A percentile compares a stretch with the other conserved stretches of the same genome.
phyloP scores from a whole-genome alignment of 2,113 vertebrate genomes.

The Urocolius indicus region DNA sequence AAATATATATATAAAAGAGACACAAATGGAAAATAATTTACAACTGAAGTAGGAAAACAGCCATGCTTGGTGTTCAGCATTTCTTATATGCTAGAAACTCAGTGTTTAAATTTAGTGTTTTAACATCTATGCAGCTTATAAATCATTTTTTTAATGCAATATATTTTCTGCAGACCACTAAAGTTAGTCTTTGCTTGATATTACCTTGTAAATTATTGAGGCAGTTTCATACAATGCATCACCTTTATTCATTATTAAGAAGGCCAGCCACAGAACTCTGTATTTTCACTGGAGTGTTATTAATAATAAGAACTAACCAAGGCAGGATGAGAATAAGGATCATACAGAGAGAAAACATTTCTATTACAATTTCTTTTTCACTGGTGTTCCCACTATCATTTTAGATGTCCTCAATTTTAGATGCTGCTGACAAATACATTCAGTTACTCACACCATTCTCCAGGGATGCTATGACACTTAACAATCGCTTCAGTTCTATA shows the following conservation, averaged over 20 bases:
- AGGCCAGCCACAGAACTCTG: slow-evolving; percentile 53
- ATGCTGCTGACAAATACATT: not conserved
- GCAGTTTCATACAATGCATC: slow-evolving; percentile 68
- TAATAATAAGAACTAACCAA: slow-evolving; percentile 42
- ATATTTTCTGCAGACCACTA: slow-evolving; percentile 59
- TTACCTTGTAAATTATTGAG: slow-evolving; percentile 75
- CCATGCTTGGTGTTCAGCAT: not conserved
- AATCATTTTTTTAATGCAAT: slow-evolving; percentile 28
- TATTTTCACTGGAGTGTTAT: slow-evolving; percentile 56
- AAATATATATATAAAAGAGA: not conserved
- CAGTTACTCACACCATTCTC: not conserved
- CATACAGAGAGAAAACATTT: not conserved
- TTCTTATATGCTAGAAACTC: not conserved
- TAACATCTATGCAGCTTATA: slow-evolving; percentile 12
- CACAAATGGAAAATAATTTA: not conserved
- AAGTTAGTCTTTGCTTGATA: slow-evolving; percentile 69
- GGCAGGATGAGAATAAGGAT: not conserved
- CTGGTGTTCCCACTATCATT: not conserved
- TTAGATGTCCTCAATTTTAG: not conserved
- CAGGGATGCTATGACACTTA: not conserved
- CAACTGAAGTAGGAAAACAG: not conserved
- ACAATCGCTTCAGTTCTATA: not conserved
- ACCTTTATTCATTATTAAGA: slow-evolving; percentile 78
- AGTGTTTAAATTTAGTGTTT: slow-evolving; percentile 43
- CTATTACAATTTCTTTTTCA: slow-evolving; percentile 15